Base-by-base conservation (phyloP, 2,888 invertebrate species). In the Drosophila helvetica region DNA sequence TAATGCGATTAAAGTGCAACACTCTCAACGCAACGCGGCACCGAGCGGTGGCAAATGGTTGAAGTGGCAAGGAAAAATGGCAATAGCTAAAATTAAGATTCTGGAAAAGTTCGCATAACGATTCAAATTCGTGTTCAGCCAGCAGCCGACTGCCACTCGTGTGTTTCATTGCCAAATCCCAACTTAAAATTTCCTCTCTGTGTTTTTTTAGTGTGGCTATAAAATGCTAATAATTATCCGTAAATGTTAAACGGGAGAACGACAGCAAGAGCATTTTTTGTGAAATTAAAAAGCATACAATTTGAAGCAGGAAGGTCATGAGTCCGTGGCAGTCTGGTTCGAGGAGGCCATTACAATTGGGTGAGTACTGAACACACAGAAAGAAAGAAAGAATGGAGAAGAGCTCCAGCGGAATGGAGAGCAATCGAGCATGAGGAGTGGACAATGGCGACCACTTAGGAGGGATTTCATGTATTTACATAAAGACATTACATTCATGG, bases 1-100 rank as follows among this genome's bases (percentile, higher is more conserved):
- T 90, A 88, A 88, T 88, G 89, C 89, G 90, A 90, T 90, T 88
- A 88, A 78, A 88, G 90, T 83, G 76, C 83, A 83, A 74, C 81
- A 84, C 75, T 77, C 81, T 78, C 50, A 46, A 46, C 61, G 64
- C 51, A 50, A 38, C 38, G 38, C 38, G n/a, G 7, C 38, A 15
- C 15, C 7, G 7, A 38, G 38, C 1, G 46, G 53, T 55, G 50
- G 42, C 64, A 55, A 62, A 73, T 56, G 59, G 48, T 56, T 42
- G 52, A 55, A 46, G 38, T 43, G 38, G 52, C 64, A 73, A 61
- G 48, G 22, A 56, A 58, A 54, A 67, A 53, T 56, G 54, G 33
- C 60, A 64, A 74, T 42, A 19, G 54, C 60, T 52, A 30, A 59
- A 52, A 55, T 38, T 55, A 25, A 64, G 71, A 69, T 48, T 48